Evolutionary conservation across 2,888 invertebrate genomes (phyloP), one percentile per base, ranked within the genome.

Genomic region (Melangyna quadrimaculata): DNA sequence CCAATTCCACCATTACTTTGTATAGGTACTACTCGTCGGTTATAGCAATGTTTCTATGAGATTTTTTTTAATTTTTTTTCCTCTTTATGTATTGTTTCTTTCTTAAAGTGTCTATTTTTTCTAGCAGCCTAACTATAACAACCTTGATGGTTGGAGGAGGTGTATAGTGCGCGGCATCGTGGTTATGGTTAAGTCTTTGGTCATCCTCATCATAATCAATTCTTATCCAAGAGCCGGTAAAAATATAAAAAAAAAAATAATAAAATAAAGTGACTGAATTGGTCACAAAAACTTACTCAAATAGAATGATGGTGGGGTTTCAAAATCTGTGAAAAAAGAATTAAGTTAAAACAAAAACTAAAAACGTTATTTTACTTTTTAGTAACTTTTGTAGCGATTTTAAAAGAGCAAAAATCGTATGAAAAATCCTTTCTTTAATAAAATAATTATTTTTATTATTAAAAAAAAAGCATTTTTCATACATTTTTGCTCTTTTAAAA

Each of bases 171-270:
- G 19, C n/a, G 48, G 43, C n/a, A 40, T n/a, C 3, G 1, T 29
- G 27, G 27, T 27, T n/a, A 17, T 17, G 17, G 29, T 10, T 27
- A 14, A 51, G 53, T 27, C 29, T 29, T 35, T 57, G 59, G 35
- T 59, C 59, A 59, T 59, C 59, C 14, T 59, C 59, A 22, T 55
- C 55, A 55, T 84, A 75, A 84, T 72, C 55, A 71, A 75, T 80
- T 75, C 65, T 77, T 79, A 57, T 74, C 48, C 69, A 69, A 69
- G 71, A 75, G 83, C 83, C 83, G 83, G 83, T 83, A 83, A 81
- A 75, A 77, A 77, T 81, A 27, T 67, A 51, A 71, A 57, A 74
- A 27, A 71, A 51, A 71, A 57, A 74, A 79, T 65, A 37, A 59
- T 2, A 14, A 35, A 59, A 35, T 14, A 37, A 59, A 14, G 35